These are phyloP conservation scores for Loxodonta africana DNA, from an alignment of 2,113 vertebrate species.

Conservation along the genomic window DNA sequence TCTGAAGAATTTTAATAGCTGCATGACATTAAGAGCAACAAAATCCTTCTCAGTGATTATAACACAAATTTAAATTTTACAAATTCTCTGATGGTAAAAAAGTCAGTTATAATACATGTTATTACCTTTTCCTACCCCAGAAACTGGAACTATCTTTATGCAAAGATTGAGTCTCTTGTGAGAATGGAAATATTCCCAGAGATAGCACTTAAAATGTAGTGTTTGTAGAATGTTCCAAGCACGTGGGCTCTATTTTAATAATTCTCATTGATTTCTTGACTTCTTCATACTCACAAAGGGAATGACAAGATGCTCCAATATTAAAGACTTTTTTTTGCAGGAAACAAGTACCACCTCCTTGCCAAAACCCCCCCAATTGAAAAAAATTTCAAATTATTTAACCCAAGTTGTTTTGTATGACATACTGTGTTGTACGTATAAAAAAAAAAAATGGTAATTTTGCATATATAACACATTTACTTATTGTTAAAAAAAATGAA, in stretches of 20 bases:
- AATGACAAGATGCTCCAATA: background rate
- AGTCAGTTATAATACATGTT: background rate
- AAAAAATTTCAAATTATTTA: background rate
- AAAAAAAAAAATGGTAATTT: background rate
- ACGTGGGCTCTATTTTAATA: background rate
- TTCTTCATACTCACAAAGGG: background rate
- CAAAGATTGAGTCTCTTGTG: background rate
- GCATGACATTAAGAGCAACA: background rate
- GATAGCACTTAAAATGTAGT: background rate
- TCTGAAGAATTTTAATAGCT: background rate
- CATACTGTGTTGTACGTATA: background rate
- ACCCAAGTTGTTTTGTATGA: background rate
- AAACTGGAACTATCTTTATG: background rate
- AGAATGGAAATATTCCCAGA: background rate
- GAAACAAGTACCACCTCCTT: background rate
- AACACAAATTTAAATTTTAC: background rate
- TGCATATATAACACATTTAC: background rate
- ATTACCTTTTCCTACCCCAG: background rate
- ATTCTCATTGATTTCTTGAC: background rate
- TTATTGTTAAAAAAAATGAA: constrained; percentile 13
- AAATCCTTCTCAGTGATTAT: background rate
- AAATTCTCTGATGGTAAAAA: fast-evolving
- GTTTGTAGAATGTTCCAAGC: background rate
- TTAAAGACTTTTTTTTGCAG: background rate
- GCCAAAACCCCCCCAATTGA: background rate